Percentiles rank a stretch among this genome's conserved stretches.
Evolutionary conservation across 2,113 vertebrate species (phyloP).

Genomic region (Spilogale gracilis): DNA sequence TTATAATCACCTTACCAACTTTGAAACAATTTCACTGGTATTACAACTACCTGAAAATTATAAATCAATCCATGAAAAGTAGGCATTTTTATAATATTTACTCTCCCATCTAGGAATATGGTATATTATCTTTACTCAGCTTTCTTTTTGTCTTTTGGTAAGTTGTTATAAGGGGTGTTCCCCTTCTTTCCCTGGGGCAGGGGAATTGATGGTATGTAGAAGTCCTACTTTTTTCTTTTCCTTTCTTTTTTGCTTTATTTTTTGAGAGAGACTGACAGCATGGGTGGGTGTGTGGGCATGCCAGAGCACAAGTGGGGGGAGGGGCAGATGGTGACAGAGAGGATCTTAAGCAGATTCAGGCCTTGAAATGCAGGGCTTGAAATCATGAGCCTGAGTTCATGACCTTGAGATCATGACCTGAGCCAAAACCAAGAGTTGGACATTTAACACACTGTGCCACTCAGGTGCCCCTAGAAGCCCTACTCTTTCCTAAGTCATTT

Average conservation of each 20-base stretch:
- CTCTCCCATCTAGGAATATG: neutral
- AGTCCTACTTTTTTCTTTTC: neutral
- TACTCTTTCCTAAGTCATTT: slow-evolving; percentile 26
- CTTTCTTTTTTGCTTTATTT: neutral
- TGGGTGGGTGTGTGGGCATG: too few relatives aligned
- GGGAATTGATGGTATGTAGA: neutral
- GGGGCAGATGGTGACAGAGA: neutral
- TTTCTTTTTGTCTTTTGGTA: neutral
- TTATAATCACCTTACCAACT: neutral
- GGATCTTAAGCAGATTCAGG: neutral
- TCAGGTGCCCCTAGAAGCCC: neutral
- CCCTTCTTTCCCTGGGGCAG: too few relatives aligned
- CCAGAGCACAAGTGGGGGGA: neutral
- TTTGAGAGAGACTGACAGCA: neutral
- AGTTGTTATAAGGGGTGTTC: neutral
- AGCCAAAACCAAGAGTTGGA: neutral
- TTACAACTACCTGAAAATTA: slow-evolving; percentile 38
- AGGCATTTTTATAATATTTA: slow-evolving; percentile 2
- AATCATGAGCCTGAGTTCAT: neutral
- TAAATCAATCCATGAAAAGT: slow-evolving; percentile 35
- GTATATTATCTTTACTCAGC: neutral
- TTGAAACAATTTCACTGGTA: neutral
- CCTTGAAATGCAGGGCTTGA: neutral
- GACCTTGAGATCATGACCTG: neutral
- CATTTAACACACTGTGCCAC: neutral